Evolutionary conservation across 1,140 invertebrate species (phyloP).

Genomic region (Fopius arisanus): DNA sequence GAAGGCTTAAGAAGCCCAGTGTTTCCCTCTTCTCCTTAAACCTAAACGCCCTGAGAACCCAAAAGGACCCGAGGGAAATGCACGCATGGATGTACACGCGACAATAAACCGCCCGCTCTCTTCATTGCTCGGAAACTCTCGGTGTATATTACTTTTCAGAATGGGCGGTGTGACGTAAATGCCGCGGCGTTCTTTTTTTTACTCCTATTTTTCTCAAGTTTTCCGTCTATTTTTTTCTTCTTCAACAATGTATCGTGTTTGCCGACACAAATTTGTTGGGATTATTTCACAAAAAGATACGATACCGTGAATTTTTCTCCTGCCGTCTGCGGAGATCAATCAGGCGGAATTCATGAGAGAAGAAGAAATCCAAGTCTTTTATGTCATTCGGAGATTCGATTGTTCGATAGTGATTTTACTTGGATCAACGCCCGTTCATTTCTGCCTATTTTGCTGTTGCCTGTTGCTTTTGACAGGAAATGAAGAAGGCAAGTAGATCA

Average conservation of each 20-base stretch:
- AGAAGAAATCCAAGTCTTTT: conserved; percentile 1
- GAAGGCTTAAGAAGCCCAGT: conserved; percentile 15
- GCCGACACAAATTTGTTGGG: conserved; percentile 61
- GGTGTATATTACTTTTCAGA: conserved; percentile 64
- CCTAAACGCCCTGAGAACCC: conserved; percentile 1
- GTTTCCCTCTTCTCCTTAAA: not conserved
- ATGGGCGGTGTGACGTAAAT: conserved; percentile 63
- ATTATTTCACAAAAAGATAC: conserved; percentile 38
- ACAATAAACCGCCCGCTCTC: conserved; percentile 39
- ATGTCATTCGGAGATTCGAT: conserved; percentile 7
- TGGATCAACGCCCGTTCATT: conserved; percentile 10
- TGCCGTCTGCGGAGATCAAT: not conserved
- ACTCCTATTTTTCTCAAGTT: not conserved
- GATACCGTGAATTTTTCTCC: not conserved
- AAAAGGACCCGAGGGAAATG: conserved; percentile 17
- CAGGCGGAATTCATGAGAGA: not conserved
- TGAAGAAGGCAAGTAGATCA: no score
- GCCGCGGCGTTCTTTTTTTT: conserved; percentile 39
- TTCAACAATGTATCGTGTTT: conserved; percentile 57
- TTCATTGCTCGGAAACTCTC: conserved; percentile 28
- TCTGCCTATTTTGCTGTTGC: not conserved
- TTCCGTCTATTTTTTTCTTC: conserved; percentile 28
- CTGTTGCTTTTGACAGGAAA: not conserved
- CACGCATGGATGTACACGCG: conserved; percentile 33
- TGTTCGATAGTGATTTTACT: conserved; percentile 8